Evolutionary conservation across 2,888 invertebrate species (phyloP).

Genomic region (Archaeoteleia sp.): DNA sequence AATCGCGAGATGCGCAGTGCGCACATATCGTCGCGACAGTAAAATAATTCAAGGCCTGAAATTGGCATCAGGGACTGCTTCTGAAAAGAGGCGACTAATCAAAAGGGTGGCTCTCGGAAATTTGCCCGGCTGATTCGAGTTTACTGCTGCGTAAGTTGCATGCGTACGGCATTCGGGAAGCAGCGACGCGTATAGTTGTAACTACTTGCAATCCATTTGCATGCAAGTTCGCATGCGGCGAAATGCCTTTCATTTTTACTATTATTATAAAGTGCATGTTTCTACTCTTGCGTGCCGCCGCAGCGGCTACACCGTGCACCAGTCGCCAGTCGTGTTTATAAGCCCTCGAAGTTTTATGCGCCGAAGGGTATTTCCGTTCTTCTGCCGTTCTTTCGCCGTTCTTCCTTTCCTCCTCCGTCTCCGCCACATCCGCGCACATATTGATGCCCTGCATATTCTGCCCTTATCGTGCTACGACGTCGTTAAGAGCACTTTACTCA

Average conservation of each 20-base stretch:
- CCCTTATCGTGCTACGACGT: constrained; percentile 52
- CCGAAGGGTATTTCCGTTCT: constrained; percentile 54
- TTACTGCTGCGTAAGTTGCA: constrained; percentile 9
- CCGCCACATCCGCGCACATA: constrained; percentile 14
- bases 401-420: constrained; percentile 18
- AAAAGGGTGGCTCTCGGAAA: no score
- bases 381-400: constrained; percentile 19
- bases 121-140: no score
- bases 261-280: constrained; percentile 68
- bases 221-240: constrained; percentile 65
- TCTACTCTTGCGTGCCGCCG: constrained; percentile 61
- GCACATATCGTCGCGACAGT: no score
- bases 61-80: no score
- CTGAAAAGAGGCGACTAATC: no score
- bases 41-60: no score
- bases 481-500: constrained; percentile 53
- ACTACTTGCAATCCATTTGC: constrained; percentile 62
- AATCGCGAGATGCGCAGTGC: no score
- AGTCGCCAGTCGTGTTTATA: constrained; percentile 58
- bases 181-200: constrained; percentile 38
- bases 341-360: constrained; percentile 60
- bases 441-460: constrained; percentile 44
- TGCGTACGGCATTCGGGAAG: constrained; percentile 25
- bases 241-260: constrained; percentile 64
- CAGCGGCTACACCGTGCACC: constrained; percentile 29